Conservation (phyloP, 2,888 invertebrate genomes). For the Sinohyriopsis cumingii region DNA sequence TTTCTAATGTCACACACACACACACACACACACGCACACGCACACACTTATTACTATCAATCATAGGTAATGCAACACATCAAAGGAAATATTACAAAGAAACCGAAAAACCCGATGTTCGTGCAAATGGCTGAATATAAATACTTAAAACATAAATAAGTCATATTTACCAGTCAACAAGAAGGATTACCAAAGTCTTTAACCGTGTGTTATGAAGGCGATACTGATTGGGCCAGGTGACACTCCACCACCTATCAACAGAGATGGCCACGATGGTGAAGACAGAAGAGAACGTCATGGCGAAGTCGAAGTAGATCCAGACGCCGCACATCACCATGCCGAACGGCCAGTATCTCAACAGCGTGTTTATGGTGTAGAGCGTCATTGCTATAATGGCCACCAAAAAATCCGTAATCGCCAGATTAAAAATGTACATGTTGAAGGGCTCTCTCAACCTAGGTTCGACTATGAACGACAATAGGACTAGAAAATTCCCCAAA, state of each 20-base stretch:
- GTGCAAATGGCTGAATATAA: neutral
- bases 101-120: neutral
- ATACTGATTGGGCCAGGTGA: conserved; percentile 52
- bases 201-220: conserved; percentile 38
- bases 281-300: conserved; percentile 68
- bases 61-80: no score
- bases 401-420: conserved; percentile 58
- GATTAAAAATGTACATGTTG: conserved; percentile 52
- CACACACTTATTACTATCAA: no score
- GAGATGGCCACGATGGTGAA: conserved; percentile 67
- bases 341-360: conserved; percentile 68
- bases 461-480: conserved; percentile 57
- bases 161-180: conserved; percentile 44
- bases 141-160: neutral
- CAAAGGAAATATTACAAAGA: no score
- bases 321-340: conserved; percentile 60
- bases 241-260: conserved; percentile 57
- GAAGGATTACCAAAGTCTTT: conserved; percentile 35
- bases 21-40: no score
- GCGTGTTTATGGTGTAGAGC: conserved; percentile 61
- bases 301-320: conserved; percentile 69
- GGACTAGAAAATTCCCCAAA: conserved; percentile 61
- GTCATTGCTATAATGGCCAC: conserved; percentile 66
- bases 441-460: conserved; percentile 62
- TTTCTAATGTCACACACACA: no score